Percentiles rank a stretch among this genome's conserved stretches.
Conservation (phyloP, 2,797 vertebrate genomes). For the Acanthurus lineatus region DNA sequence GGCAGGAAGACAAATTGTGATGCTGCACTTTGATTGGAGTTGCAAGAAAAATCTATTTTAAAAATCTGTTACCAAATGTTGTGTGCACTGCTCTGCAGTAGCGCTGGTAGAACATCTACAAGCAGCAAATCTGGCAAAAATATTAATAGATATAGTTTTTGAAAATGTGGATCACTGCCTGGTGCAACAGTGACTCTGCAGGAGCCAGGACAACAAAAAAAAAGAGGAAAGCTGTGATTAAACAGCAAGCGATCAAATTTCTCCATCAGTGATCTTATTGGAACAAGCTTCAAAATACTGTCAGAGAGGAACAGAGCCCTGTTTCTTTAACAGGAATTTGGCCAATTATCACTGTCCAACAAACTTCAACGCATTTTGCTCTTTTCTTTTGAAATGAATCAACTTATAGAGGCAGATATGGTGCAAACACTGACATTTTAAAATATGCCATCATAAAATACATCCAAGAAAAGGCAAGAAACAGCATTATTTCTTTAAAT, state of each 20-base stretch:
- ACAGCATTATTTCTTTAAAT: too few species aligned
- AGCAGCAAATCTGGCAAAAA: slow-evolving; percentile 9
- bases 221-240: slow-evolving; percentile 16
- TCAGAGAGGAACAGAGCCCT: background rate
- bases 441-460: too few species aligned
- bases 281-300: slow-evolving; percentile 8
- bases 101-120: slow-evolving; percentile 4
- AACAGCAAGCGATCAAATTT: slow-evolving; percentile 29
- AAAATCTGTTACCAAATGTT: slow-evolving; percentile 30
- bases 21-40: slow-evolving; percentile 29
- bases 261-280: slow-evolving; percentile 18
- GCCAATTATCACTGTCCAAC: background rate
- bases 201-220: slow-evolving; percentile 3
- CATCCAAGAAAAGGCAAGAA: too few species aligned
- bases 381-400: slow-evolving; percentile 12
- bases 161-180: slow-evolving; percentile 9
- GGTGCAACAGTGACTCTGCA: background rate
- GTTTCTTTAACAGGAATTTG: background rate
- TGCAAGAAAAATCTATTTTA: slow-evolving; percentile 13
- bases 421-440: background rate
- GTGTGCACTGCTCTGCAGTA: background rate
- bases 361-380: background rate
- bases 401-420: background rate
- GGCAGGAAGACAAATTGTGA: slow-evolving; percentile 18
- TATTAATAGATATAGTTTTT: slow-evolving; percentile 18